Base-by-base conservation (phyloP, 2,113 vertebrate species). In the Phylloscopus trochilus region DNA sequence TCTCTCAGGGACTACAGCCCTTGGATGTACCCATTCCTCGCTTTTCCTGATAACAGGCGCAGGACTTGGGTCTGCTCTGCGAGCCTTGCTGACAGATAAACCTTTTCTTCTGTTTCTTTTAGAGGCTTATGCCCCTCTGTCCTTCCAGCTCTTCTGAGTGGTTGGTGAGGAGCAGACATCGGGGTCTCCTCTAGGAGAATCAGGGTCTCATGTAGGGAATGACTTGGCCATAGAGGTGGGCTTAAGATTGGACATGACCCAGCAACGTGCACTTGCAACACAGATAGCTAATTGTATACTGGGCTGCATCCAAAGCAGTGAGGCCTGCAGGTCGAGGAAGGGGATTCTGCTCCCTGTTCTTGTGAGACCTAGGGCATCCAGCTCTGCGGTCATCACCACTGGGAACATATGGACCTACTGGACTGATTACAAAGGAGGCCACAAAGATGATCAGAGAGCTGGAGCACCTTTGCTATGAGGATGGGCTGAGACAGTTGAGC, bases 241-340 rank as follows among this genome's bases (percentile, higher is more conserved):
- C 2, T 18, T 46, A 33, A 82, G 35, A 15, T 0, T 52, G 27
- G 10, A 7, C n/a, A 3, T 10, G 39, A 46, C 7, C 11, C 2
- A 2, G 7, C 9, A 53, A 13, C 2, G 59, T 39, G 69, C 0
- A 0, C 31, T 67, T 1, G 3, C 18, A 77, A 23, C 39, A 13
- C 28, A 20, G 44, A 69, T 53, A 12, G 17, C 30, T 13, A 19
- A 0, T 2, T 2, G 0, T 21, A 2, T 3, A 17, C 33, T 43
- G n/a, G 30, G 37, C 26, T 72, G 30, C 21, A 10, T 28, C 6
- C 26, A 35, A 27, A 47, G 56, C 3, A 52, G 17, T 0, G 0
- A 16, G 41, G 4, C 2, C 72, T n/a, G 23, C 52, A 70, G n/a
- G 37, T 2, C 0, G 0, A 52, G 41, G 43, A 4, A n/a, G 35